phyloP scores from a whole-genome alignment of 1,140 invertebrate species.

The Platorchestia sp. region DNA sequence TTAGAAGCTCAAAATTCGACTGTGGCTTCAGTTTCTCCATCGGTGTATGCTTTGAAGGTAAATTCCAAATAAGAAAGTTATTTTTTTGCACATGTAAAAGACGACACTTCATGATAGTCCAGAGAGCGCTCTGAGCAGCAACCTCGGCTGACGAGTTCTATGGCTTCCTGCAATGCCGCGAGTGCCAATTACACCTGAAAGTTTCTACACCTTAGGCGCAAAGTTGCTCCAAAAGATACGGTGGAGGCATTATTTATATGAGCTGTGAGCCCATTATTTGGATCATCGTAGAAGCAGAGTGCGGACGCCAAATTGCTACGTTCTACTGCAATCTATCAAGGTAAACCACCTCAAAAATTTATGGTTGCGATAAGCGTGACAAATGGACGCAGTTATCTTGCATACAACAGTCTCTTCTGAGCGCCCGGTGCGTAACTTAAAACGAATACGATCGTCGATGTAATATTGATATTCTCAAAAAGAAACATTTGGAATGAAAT shows the following conservation, averaged over 20 bases:
- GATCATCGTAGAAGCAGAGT: not conserved
- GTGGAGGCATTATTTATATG: not conserved
- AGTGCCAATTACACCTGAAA: not conserved
- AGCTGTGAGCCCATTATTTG: not conserved
- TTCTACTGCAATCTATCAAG: constrained; percentile 3
- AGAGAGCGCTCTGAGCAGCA: not conserved
- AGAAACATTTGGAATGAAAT: not conserved
- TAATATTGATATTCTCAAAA: not conserved
- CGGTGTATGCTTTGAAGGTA: too few relatives aligned
- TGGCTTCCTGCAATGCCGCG: not conserved
- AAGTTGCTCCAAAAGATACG: not conserved
- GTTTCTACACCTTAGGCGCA: not conserved
- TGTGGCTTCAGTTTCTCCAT: too few relatives aligned
- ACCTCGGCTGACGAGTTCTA: not conserved
- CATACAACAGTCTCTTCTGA: not conserved
- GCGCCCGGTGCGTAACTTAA: not conserved
- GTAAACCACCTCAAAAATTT: constrained; percentile 39
- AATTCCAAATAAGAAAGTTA: too few relatives aligned
- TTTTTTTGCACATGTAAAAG: too few relatives aligned
- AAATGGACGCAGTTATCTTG: not conserved
- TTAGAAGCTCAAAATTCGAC: too few relatives aligned
- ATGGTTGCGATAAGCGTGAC: constrained; percentile 28
- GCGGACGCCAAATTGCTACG: constrained; percentile 31
- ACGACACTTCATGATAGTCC: not conserved
- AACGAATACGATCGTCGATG: not conserved